A percentile compares a stretch with the other conserved stretches of the same genome.
Evolutionary conservation across 2,888 invertebrate species (phyloP).

Genomic region (Agrotis clavis): DNA sequence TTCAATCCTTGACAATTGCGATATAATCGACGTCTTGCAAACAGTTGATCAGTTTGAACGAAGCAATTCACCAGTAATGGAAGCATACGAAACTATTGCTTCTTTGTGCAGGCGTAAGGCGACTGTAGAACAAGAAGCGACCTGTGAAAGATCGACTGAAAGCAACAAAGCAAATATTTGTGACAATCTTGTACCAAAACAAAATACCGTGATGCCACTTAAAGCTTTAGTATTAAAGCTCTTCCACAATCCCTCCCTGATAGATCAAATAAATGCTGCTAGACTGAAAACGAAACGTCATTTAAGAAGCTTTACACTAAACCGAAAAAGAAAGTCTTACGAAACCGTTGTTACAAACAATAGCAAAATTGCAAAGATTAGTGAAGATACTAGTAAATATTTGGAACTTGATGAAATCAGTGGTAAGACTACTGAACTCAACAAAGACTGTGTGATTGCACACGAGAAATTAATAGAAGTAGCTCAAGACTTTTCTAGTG

Average conservation of each 20-base stretch:
- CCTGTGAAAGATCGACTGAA: constrained; percentile 29
- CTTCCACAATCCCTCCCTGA: constrained; percentile 46
- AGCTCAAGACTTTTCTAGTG: constrained; percentile 2
- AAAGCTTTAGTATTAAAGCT: constrained; percentile 52
- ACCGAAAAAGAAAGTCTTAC: constrained; percentile 46
- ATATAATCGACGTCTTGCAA: constrained; percentile 30
- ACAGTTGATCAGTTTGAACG: constrained; percentile 12
- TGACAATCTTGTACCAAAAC: background rate
- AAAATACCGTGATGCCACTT: constrained; percentile 41
- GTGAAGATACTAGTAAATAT: background rate
- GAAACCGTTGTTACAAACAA: constrained; percentile 21
- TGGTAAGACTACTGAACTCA: background rate
- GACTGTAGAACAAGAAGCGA: constrained; percentile 4
- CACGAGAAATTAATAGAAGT: constrained; percentile 3
- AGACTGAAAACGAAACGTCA: constrained; percentile 35
- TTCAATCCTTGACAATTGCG: constrained; percentile 59
- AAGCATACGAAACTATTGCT: constrained; percentile 72
- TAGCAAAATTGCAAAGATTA: constrained; percentile 40
- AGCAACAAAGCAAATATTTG: constrained; percentile 19
- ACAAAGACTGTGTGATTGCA: background rate
- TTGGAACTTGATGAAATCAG: background rate
- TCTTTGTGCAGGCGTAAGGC: constrained; percentile 6
- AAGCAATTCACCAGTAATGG: constrained; percentile 78
- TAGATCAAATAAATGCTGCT: constrained; percentile 23
- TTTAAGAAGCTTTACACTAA: background rate